These are phyloP conservation scores for Homarus americanus DNA, from an alignment of 1,140 invertebrate species.

Conservation along the genomic window DNA sequence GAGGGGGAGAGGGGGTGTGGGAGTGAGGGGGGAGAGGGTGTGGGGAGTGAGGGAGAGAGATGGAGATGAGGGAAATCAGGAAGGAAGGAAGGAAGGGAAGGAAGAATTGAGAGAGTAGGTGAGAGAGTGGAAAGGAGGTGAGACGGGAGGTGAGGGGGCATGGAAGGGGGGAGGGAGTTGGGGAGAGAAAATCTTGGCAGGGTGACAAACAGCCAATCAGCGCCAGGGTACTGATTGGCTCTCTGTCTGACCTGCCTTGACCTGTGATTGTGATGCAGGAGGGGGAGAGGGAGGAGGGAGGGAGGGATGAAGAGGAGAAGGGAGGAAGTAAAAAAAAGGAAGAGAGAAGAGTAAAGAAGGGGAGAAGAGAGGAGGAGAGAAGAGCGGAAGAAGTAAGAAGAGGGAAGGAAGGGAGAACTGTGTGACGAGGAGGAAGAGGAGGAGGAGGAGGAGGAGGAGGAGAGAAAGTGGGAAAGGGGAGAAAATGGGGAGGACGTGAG, in stretches of 20 bases:
- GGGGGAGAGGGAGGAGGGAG: too few species aligned
- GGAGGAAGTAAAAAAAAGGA: not conserved
- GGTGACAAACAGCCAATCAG: constrained; percentile 60
- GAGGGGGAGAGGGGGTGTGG: not conserved
- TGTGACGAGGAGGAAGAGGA: too few species aligned
- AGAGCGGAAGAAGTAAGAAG: not conserved
- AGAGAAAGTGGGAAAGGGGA: too few species aligned
- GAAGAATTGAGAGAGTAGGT: constrained; percentile 7
- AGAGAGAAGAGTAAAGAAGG: not conserved
- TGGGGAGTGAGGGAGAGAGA: not conserved
- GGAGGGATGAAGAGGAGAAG: too few species aligned
- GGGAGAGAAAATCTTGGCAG: not conserved
- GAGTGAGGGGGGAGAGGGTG: not conserved
- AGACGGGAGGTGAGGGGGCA: not conserved
- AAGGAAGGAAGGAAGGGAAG: not conserved
- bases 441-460: not conserved
- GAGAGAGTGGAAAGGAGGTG: constrained; percentile 8
- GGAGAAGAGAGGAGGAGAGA: not conserved
- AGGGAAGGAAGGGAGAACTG: not conserved
- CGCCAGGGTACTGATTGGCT: not conserved
- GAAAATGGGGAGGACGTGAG: too few species aligned
- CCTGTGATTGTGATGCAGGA: not conserved
- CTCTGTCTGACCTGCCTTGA: constrained; percentile 7
- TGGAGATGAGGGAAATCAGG: not conserved
- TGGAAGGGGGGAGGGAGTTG: not conserved